Percentiles rank a stretch among this genome's conserved stretches.
These are phyloP conservation scores for Drosophila parvula DNA, from an alignment of 1,140 invertebrate species.

Conservation along the genomic window DNA sequence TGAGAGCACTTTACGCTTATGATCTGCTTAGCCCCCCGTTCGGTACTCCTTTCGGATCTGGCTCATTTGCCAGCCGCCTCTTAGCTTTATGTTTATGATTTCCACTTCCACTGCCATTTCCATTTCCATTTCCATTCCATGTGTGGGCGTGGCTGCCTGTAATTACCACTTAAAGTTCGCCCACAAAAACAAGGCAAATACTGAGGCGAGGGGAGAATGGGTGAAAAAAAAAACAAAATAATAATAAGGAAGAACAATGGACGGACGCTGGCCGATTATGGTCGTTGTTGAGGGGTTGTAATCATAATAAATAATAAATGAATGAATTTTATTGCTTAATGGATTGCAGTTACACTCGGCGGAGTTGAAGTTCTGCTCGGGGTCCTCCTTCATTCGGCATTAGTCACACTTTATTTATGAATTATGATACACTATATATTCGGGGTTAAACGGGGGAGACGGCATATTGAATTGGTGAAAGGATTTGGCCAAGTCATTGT, in stretches of 20 bases:
- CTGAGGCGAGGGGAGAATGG: not conserved
- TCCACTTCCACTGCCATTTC: constrained; percentile 57
- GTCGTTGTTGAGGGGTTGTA: constrained; percentile 53
- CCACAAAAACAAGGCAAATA: constrained; percentile 19
- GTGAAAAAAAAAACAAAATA: constrained; percentile 2
- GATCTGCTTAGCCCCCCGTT: constrained; percentile 57
- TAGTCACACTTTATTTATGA: constrained; percentile 83
- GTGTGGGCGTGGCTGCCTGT: constrained; percentile 69
- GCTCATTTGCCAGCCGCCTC: constrained; percentile 72
- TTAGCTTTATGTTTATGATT: constrained; percentile 81
- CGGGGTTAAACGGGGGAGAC: constrained; percentile 30
- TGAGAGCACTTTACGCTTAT: constrained; percentile 73
- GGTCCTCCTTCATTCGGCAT: constrained; percentile 59
- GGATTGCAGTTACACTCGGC: constrained; percentile 77
- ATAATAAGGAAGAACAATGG: constrained; percentile 67
- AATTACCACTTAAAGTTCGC: constrained; percentile 76
- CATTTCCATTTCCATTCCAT: constrained; percentile 57
- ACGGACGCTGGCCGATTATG: constrained; percentile 24
- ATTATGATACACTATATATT: constrained; percentile 63
- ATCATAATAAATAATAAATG: constrained; percentile 83
- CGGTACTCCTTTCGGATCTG: constrained; percentile 38
- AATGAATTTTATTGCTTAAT: constrained; percentile 82
- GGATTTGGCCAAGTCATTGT: constrained; percentile 5
- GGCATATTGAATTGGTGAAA: constrained; percentile 31
- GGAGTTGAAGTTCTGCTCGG: constrained; percentile 49